Percentiles rank a stretch among this genome's conserved stretches.
These are phyloP conservation scores for Sternarchorhynchus goeldii DNA, from an alignment of 2,797 vertebrate species.

Conservation along the genomic window DNA sequence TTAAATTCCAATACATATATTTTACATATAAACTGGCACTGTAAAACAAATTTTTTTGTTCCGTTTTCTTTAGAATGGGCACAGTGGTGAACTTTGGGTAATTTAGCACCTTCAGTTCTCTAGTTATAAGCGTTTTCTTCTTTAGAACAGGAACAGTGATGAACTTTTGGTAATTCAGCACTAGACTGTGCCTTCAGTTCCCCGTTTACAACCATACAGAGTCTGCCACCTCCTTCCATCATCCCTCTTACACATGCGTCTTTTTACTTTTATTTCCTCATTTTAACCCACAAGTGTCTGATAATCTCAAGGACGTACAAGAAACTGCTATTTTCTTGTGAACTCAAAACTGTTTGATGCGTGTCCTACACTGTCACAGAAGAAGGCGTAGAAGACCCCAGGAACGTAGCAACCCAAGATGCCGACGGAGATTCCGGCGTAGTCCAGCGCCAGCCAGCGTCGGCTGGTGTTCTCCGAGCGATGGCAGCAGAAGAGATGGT, in stretches of 20 bases:
- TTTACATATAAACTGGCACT: too few relatives aligned
- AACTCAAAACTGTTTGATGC: background rate
- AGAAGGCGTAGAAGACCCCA: constrained; percentile 97
- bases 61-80: too few relatives aligned
- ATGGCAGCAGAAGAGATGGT: constrained; percentile 96
- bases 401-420: constrained; percentile 98
- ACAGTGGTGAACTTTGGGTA: too few relatives aligned
- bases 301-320: too few relatives aligned
- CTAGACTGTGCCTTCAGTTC: background rate
- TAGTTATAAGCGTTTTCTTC: too few relatives aligned
- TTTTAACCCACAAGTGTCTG: too few relatives aligned
- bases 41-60: too few relatives aligned
- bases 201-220: background rate
- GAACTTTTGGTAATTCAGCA: background rate
- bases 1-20: too few relatives aligned
- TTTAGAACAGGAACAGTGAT: background rate
- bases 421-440: constrained; percentile 94
- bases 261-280: background rate
- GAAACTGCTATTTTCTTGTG: background rate
- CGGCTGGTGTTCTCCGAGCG: constrained; percentile 94
- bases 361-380: constrained; percentile 88
- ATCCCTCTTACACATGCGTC: background rate
- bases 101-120: too few relatives aligned
- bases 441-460: constrained; percentile 95
- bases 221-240: background rate